Conservation (phyloP, 2,113 vertebrate species). For the Cygnus atratus region DNA sequence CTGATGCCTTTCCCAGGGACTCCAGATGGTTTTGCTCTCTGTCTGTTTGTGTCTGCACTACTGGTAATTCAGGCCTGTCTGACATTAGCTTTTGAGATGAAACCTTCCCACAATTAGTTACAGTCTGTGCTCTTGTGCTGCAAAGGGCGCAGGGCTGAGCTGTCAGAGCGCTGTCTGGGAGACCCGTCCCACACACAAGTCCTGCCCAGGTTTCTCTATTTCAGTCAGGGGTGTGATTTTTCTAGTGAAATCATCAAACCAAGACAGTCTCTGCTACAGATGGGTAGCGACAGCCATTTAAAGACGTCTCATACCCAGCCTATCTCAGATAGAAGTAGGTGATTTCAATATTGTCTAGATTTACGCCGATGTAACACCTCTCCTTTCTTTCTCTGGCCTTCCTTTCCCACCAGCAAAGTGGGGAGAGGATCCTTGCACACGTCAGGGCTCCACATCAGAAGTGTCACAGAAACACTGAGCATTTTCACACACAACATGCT, state of each 20-base stretch:
- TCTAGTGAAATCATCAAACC: constrained; percentile 51
- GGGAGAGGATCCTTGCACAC: background rate
- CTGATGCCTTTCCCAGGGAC: constrained; percentile 19
- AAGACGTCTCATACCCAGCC: background rate
- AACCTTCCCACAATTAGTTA: constrained; percentile 43
- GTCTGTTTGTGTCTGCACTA: constrained; percentile 9
- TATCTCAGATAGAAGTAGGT: background rate
- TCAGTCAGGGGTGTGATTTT: constrained; percentile 51
- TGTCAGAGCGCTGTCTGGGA: constrained; percentile 37
- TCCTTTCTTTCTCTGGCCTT: background rate
- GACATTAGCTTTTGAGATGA: constrained; percentile 8
- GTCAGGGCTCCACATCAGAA: background rate
- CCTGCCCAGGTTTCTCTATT: constrained; percentile 35
- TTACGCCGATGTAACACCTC: background rate
- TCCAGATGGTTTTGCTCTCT: constrained; percentile 59
- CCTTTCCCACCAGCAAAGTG: background rate
- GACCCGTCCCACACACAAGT: background rate
- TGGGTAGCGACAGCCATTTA: background rate
- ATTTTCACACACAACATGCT: background rate
- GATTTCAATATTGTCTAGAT: background rate
- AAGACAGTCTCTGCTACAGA: background rate
- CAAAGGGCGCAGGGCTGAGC: constrained; percentile 51
- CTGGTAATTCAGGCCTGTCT: constrained; percentile 53
- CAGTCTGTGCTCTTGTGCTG: constrained; percentile 27
- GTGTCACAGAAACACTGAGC: background rate